Conservation (phyloP, 2,113 vertebrate genomes). For the Hyperopisus bebe region DNA sequence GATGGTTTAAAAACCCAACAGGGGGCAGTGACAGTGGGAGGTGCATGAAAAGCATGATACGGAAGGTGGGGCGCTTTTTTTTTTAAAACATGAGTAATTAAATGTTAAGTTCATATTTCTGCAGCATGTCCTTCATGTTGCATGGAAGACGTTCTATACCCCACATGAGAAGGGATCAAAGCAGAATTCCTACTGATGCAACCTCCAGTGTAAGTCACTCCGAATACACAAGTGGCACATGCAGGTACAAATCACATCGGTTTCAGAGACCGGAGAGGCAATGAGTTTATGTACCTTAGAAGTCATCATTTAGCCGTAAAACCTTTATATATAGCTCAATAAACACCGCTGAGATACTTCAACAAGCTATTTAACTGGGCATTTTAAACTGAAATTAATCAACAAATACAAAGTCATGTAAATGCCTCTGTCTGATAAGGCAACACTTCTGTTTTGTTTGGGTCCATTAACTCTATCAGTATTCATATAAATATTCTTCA, state of each 20-base stretch:
- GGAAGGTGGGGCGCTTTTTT: not conserved
- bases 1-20: not conserved
- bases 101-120: not conserved
- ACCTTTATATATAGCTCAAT: not conserved
- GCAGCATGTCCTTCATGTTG: not conserved
- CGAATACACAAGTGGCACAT: not conserved
- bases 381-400: not conserved
- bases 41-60: not conserved
- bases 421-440: not conserved
- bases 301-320: not conserved
- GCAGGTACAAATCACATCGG: not conserved
- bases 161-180: not conserved
- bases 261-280: not conserved
- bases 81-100: not conserved
- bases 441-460: not conserved
- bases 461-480: not conserved
- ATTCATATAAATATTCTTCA: not conserved
- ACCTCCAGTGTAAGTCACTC: not conserved
- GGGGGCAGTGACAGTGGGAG: not conserved
- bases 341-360: not conserved
- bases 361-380: not conserved
- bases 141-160: not conserved
- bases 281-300: not conserved
- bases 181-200: not conserved
- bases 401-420: not conserved